These are phyloP conservation scores for Tinea semifulvella DNA, from an alignment of 2,888 invertebrate genomes.

Conservation along the genomic window DNA sequence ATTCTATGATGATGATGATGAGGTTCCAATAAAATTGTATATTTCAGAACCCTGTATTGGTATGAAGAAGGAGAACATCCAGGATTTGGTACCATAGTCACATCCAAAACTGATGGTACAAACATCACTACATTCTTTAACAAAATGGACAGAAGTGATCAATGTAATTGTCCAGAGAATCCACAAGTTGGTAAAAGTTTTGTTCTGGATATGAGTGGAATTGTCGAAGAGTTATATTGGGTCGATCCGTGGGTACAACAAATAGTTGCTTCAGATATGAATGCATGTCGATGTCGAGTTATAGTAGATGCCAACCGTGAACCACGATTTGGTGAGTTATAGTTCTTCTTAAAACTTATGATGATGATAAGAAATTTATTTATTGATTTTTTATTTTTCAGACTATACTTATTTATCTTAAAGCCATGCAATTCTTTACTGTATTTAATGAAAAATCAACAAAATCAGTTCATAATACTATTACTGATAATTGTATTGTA, in stretches of 20 bases:
- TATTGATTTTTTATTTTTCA: too few species aligned
- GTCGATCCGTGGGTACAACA: conserved; percentile 68
- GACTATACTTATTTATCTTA: too few species aligned
- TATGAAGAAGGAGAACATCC: conserved; percentile 71
- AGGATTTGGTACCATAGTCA: conserved; percentile 71
- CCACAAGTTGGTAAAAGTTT: conserved; percentile 71
- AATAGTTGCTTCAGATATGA: conserved; percentile 71
- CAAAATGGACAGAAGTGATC: conserved; percentile 25
- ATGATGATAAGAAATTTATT: not conserved
- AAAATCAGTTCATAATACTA: too few species aligned
- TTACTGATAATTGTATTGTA: too few species aligned
- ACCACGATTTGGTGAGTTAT: conserved; percentile 29
- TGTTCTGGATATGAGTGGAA: conserved; percentile 73
- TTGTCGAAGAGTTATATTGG: conserved; percentile 68
- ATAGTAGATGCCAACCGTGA: conserved; percentile 62
- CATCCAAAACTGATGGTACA: conserved; percentile 66
- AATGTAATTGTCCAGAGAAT: conserved; percentile 73
- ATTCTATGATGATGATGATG: too few species aligned
- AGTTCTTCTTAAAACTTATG: not conserved
- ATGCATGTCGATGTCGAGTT: conserved; percentile 72
- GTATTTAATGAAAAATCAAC: too few species aligned
- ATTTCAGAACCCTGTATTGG: conserved; percentile 76
- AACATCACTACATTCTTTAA: conserved; percentile 67
- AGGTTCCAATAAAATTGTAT: too few species aligned
- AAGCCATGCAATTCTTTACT: too few species aligned